These are phyloP conservation scores for Setophaga petechia DNA, from an alignment of 2,113 vertebrate genomes.

Conservation along the genomic window DNA sequence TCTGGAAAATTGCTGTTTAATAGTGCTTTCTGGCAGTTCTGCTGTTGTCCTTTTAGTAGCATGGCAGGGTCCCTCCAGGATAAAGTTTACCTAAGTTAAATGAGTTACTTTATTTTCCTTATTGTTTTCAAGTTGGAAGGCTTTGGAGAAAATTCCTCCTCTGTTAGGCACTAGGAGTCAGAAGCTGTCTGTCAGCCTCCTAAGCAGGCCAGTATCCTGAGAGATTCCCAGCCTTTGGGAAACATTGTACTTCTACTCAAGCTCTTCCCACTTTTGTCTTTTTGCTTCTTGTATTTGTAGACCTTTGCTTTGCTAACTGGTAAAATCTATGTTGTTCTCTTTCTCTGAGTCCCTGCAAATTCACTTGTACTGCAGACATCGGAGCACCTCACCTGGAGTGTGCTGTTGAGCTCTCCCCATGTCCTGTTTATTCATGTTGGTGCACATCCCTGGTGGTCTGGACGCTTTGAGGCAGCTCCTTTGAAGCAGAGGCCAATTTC, in stretches of 20 bases:
- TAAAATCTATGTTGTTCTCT: background rate
- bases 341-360: background rate
- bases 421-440: background rate
- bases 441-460: background rate
- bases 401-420: background rate
- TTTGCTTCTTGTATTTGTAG: background rate
- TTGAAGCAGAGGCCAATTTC: constrained; percentile 7
- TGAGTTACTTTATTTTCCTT: background rate
- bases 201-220: background rate
- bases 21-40: background rate
- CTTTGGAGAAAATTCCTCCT: background rate
- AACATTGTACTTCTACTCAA: background rate
- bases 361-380: background rate
- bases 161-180: background rate
- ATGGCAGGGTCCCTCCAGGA: background rate
- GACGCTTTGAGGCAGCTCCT: background rate
- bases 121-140: background rate
- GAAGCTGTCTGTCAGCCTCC: background rate
- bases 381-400: background rate
- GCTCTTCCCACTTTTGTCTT: background rate
- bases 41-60: background rate
- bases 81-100: background rate
- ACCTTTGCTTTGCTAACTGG: background rate
- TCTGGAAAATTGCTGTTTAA: background rate
- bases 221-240: background rate